Conservation (phyloP, 2,113 vertebrate genomes). For the Emydocephalus ijimae region DNA sequence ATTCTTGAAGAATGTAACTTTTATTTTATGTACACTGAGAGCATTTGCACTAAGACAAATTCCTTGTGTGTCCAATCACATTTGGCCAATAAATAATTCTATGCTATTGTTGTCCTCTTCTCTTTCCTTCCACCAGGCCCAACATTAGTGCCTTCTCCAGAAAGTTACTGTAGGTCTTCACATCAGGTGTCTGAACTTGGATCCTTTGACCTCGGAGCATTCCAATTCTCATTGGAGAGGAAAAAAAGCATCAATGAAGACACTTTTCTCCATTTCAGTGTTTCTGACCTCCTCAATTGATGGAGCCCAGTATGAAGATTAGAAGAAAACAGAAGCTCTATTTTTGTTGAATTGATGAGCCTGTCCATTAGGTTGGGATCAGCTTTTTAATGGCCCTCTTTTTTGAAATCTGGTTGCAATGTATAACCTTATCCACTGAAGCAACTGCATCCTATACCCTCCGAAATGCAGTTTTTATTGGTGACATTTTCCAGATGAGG, state of each 20-base stretch:
- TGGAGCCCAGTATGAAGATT: neutral
- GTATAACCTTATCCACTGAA: constrained; percentile 67
- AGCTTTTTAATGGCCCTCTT: constrained; percentile 23
- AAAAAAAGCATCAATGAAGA: neutral
- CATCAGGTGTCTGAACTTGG: neutral
- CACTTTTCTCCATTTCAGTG: neutral
- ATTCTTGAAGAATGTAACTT: no score
- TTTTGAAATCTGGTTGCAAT: constrained; percentile 9
- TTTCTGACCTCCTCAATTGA: neutral
- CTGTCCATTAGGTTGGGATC: neutral
- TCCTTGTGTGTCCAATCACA: no score
- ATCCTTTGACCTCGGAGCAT: neutral
- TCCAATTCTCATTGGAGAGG: neutral
- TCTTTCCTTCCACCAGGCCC: neutral
- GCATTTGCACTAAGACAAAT: no score
- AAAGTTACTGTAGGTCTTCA: neutral
- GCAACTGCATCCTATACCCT: constrained; percentile 68
- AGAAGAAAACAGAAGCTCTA: neutral
- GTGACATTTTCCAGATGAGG: constrained; percentile 75
- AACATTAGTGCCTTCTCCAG: neutral
- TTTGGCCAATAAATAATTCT: no score
- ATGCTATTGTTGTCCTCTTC: neutral
- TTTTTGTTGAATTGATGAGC: neutral
- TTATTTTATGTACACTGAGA: no score
- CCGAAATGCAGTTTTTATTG: constrained; percentile 79